These are phyloP conservation scores for Lycaon pictus DNA, from an alignment of 2,113 vertebrate genomes.

Conservation along the genomic window DNA sequence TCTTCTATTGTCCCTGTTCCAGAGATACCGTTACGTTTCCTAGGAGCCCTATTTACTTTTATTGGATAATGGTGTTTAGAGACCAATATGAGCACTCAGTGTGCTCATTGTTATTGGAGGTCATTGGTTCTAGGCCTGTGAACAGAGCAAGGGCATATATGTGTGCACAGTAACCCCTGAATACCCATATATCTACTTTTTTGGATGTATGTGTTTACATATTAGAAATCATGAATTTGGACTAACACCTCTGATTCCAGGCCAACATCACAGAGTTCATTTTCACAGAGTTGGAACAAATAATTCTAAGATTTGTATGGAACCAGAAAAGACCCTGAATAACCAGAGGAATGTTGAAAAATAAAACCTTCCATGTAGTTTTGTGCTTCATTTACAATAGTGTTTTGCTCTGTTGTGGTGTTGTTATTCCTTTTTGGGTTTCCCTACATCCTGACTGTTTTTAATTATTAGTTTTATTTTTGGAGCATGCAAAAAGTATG, in stretches of 20 bases:
- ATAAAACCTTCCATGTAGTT: neutral
- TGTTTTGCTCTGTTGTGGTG: neutral
- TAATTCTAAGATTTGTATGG: no score
- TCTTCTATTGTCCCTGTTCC: neutral
- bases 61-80: neutral
- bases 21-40: neutral
- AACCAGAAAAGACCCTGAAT: no score
- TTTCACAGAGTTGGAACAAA: no score
- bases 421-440: neutral
- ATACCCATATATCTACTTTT: neutral
- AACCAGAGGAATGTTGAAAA: no score
- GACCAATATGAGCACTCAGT: neutral
- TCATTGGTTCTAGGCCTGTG: neutral
- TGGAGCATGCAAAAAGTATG: neutral
- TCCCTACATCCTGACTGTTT: neutral
- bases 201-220: neutral
- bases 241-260: neutral
- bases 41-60: neutral
- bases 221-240: neutral
- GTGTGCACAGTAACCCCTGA: no score
- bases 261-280: no score
- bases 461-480: neutral
- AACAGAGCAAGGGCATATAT: neutral
- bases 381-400: neutral
- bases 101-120: neutral